Conservation (phyloP, 2,888 invertebrate genomes). For the Acleris laterana region DNA sequence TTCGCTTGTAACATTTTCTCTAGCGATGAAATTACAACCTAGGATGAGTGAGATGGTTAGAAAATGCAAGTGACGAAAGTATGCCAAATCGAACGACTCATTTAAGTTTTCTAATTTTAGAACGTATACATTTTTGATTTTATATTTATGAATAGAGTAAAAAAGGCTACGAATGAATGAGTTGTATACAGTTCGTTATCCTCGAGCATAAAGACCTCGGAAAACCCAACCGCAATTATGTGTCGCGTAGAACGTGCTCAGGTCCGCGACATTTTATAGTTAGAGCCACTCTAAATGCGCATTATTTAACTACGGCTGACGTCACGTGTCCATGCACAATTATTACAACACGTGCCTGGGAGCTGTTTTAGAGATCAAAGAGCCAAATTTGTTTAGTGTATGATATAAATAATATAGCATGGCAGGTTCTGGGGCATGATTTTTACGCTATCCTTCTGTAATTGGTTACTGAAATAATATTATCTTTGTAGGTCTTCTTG, state of each 20-base stretch:
- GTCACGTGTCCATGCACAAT: constrained; percentile 18
- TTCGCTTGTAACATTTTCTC: too few species aligned
- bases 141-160: too few species aligned
- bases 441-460: too few species aligned
- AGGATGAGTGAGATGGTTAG: too few species aligned
- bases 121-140: too few species aligned
- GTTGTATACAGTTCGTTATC: constrained; percentile 22
- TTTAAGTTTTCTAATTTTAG: too few species aligned
- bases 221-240: constrained; percentile 26
- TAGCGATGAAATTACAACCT: too few species aligned
- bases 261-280: constrained; percentile 16
- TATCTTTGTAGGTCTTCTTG: not conserved
- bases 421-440: too few species aligned
- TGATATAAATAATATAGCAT: too few species aligned
- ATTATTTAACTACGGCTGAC: constrained; percentile 11
- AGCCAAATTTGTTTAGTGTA: too few species aligned
- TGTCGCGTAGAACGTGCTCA: constrained; percentile 16
- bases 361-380: not conserved
- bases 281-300: constrained; percentile 24
- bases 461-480: not conserved
- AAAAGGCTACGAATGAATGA: constrained; percentile 2
- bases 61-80: too few species aligned
- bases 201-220: constrained; percentile 18
- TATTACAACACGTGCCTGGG: not conserved
- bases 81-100: too few species aligned